phyloP scores from a whole-genome alignment of 2,113 vertebrate genomes.

The Opisthocomus hoazin region DNA sequence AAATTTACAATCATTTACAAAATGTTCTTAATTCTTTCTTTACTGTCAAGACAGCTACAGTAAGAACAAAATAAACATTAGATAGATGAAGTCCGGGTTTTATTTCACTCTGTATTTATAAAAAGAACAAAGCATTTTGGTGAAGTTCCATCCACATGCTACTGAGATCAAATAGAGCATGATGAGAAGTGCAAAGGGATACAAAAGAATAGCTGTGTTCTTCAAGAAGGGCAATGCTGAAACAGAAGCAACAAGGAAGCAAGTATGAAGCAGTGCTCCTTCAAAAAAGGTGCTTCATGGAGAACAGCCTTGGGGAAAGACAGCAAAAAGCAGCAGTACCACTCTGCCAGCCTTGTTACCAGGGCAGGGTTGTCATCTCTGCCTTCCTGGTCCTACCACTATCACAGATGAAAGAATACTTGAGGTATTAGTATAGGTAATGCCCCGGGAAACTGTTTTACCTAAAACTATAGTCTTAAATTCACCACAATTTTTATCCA shows the following conservation, averaged over 20 bases:
- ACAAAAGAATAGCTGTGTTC: constrained; percentile 92
- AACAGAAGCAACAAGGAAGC: constrained; percentile 13
- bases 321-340: neutral
- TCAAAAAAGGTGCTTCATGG: neutral
- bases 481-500: neutral
- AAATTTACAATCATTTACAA: constrained; percentile 72
- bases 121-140: constrained; percentile 87
- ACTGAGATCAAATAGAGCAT: constrained; percentile 90
- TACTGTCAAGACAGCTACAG: neutral
- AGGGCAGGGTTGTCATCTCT: neutral
- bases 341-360: neutral
- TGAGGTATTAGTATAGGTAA: neutral
- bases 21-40: neutral
- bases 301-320: neutral
- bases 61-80: neutral
- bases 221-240: constrained; percentile 91
- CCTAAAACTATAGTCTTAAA: neutral
- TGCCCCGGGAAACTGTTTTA: neutral
- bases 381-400: neutral
- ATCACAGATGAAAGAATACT: too few relatives aligned
- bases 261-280: neutral
- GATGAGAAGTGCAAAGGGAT: constrained; percentile 87
- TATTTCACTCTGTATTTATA: constrained; percentile 92
- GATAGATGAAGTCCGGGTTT: neutral
- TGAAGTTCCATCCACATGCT: constrained; percentile 95